Evolutionary conservation across 2,797 vertebrate genomes (phyloP).

Genomic region (Lacerta agilis): DNA sequence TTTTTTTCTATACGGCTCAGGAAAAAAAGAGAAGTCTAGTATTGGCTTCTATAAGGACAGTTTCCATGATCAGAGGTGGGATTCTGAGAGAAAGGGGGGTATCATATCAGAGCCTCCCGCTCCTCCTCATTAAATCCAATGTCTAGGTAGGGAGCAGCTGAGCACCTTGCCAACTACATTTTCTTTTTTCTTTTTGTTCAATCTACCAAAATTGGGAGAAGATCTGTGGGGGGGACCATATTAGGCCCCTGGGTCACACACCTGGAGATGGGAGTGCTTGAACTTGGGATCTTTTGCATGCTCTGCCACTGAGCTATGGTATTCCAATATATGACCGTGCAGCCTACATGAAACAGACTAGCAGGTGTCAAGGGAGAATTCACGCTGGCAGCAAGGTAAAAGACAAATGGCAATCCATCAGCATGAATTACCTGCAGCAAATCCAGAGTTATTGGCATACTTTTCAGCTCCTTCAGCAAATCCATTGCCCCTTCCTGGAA

Average conservation of each 20-base stretch:
- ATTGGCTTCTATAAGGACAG: background rate
- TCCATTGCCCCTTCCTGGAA: constrained; percentile 91
- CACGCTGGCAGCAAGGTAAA: background rate
- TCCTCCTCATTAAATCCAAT: too few relatives aligned
- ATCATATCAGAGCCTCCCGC: too few relatives aligned
- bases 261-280: too few relatives aligned
- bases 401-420: too few relatives aligned
- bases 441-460: constrained; percentile 91
- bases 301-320: too few relatives aligned
- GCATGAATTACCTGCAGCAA: constrained; percentile 87
- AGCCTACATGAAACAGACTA: background rate
- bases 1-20: background rate
- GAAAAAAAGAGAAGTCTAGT: background rate
- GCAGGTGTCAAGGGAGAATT: background rate
- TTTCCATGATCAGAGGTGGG: background rate
- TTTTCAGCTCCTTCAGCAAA: constrained; percentile 90
- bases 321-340: background rate
- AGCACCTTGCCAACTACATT: too few relatives aligned
- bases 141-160: too few relatives aligned
- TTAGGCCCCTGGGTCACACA: too few relatives aligned
- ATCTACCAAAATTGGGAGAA: too few relatives aligned
- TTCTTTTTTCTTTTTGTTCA: too few relatives aligned
- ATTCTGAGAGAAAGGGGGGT: background rate
- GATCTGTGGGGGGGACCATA: too few relatives aligned
- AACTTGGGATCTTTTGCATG: too few relatives aligned